Percentiles rank a stretch among this genome's conserved stretches.
These are phyloP conservation scores for Lasius fuliginosus DNA, from an alignment of 2,888 invertebrate species.

Conservation along the genomic window DNA sequence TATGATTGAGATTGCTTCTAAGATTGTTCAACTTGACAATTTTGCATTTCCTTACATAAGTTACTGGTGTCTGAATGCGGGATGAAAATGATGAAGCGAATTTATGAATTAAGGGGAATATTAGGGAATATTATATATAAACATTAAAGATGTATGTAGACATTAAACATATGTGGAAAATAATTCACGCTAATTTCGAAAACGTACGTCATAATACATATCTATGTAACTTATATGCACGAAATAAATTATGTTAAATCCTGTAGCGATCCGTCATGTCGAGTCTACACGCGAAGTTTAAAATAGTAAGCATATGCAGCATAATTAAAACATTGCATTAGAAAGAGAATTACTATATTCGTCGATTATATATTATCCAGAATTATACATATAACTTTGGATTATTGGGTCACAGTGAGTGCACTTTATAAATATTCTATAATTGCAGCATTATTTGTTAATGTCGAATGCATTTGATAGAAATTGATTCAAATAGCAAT, in stretches of 20 bases:
- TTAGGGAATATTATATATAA: neutral
- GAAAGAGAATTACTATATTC: neutral
- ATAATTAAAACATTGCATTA: conserved; percentile 45
- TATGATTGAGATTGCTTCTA: neutral
- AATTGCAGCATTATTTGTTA: conserved; percentile 25
- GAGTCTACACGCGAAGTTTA: conserved; percentile 40
- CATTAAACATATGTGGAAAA: neutral
- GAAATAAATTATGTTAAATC: conserved; percentile 45
- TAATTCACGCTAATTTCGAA: conserved; percentile 30
- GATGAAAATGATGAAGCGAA: conserved; percentile 16
- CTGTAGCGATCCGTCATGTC: conserved; percentile 45
- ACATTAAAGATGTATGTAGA: neutral
- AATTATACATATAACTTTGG: conserved; percentile 23
- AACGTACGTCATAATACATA: conserved; percentile 1
- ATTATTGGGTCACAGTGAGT: neutral
- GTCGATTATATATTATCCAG: neutral
- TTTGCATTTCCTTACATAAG: conserved; percentile 10
- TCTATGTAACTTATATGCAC: conserved; percentile 22
- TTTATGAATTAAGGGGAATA: conserved; percentile 3
- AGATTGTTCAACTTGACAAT: conserved; percentile 4
- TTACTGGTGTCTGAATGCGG: neutral
- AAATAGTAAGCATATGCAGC: conserved; percentile 28
- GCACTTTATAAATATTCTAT: neutral
- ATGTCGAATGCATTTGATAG: neutral
- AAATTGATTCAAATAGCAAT: neutral